Conservation (phyloP, 2,113 vertebrate genomes). For the Bungarus multicinctus region DNA sequence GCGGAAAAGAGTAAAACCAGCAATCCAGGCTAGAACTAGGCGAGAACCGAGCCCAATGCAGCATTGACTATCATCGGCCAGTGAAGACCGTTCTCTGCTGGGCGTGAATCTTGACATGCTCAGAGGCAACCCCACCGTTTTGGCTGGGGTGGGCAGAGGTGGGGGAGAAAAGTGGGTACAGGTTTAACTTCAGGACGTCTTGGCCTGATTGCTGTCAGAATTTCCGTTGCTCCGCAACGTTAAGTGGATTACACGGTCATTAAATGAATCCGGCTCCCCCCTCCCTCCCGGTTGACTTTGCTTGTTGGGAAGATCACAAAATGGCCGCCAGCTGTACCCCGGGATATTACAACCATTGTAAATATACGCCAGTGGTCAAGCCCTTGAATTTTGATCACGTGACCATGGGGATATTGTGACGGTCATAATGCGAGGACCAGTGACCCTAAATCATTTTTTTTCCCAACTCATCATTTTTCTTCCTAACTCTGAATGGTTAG, state of each 20-base stretch:
- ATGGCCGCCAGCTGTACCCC: no score
- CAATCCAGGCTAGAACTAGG: not conserved
- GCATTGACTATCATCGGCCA: not conserved
- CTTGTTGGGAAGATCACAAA: no score
- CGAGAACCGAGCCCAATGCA: not conserved
- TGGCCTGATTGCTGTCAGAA: no score
- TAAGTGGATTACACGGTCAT: not conserved
- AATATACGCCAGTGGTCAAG: no score
- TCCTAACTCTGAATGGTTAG: not conserved
- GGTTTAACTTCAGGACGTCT: no score
- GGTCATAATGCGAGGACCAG: no score
- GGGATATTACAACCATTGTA: no score
- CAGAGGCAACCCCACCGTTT: not conserved
- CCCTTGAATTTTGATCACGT: no score
- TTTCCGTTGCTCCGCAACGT: not conserved
- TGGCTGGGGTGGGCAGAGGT: not conserved
- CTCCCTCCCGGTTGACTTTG: not conserved
- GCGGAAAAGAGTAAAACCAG: not conserved
- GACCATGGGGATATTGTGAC: no score
- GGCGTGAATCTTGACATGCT: not conserved
- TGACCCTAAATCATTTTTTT: no score
- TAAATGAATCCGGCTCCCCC: not conserved
- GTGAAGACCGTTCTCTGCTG: not conserved
- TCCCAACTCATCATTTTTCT: no score
- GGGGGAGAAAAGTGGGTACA: no score